Base-by-base conservation (phyloP, 2,113 vertebrate species). In the Nothobranchius furzeri region DNA sequence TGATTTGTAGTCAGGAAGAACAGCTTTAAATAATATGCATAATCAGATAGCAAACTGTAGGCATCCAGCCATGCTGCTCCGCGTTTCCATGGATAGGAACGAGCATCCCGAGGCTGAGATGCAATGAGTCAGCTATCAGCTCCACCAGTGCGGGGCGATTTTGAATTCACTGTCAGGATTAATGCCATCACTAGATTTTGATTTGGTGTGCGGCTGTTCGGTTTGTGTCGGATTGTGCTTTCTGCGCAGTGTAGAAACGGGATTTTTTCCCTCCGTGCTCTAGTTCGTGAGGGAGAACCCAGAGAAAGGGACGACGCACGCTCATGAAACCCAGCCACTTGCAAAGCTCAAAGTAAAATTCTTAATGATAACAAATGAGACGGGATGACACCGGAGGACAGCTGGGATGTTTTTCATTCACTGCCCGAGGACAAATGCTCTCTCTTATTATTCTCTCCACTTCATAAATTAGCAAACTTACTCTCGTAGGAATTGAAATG, bases 161-260 rank as follows among this genome's bases (percentile, higher is more conserved):
- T 79, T 79, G 78, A 88, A 85, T 85, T 81, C 79, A 63, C 77
- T 83, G 79, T 73, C 78, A 83, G 72, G 78, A 85, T 87, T 81
- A 84, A 84, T 83, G 70, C 75, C 65, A 43, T 85, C 62, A 57
- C 20, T 36, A 75, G 61, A 82, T 88, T 85, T 83, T 10, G 36
- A 79, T 87, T 86, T 60, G 57, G 58, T 83, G 61, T 50, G 35
- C 49, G 70, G 57, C 49, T 76, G 67, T 83, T 84, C 67, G 65
- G 51, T 71, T 71, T 79, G 68, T 71, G 70, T 74, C 66, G 60
- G 64, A 82, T 45, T 66, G 20, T 64, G 40, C 78, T 66, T 79
- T 73, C n/a, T 35, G 50, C 50, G 64, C 46, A 69, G 56, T 66
- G 57, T 42, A 50, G 65, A 52, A 9, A n/a, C 20, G 25, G 52